A percentile compares a stretch with the other conserved stretches of the same genome.
Conservation (phyloP, 2,797 vertebrate species). For the Liparis tanakae region DNA sequence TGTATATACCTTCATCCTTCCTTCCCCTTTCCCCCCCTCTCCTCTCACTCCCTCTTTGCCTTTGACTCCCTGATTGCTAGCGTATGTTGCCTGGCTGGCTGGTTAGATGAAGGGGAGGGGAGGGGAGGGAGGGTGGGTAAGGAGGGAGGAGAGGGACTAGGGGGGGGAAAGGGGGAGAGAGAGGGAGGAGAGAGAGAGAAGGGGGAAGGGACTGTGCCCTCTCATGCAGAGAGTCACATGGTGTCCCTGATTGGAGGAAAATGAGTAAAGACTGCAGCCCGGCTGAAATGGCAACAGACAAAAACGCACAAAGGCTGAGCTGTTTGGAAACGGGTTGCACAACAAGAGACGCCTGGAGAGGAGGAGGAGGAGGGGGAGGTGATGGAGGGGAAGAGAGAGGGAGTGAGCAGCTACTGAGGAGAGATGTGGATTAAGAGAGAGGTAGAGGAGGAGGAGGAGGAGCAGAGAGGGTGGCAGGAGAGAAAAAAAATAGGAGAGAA, state of each 20-base stretch:
- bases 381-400: constrained; percentile 40
- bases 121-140: background rate
- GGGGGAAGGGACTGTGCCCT: constrained; percentile 79
- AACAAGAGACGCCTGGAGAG: constrained; percentile 68
- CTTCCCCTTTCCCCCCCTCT: constrained; percentile 17
- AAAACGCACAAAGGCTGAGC: constrained; percentile 81
- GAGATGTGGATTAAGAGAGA: constrained; percentile 67
- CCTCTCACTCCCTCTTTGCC: constrained; percentile 54
- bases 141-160: background rate
- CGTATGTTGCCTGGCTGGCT: constrained; percentile 76
- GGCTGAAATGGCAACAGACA: constrained; percentile 83
- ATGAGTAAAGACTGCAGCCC: constrained; percentile 82
- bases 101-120: constrained; percentile 42
- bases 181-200: constrained; percentile 41
- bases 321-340: constrained; percentile 78
- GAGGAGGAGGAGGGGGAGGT: constrained; percentile 44
- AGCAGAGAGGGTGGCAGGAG: constrained; percentile 23
- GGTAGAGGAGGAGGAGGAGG: constrained; percentile 37
- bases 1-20: constrained; percentile 55
- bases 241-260: constrained; percentile 83
- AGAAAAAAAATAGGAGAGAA: constrained; percentile 31
- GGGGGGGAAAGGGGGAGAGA: background rate
- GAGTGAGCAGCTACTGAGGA: constrained; percentile 56
- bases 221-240: constrained; percentile 85
- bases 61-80: constrained; percentile 77